These are phyloP conservation scores for Ectropis crepuscularia DNA, from an alignment of 2,888 invertebrate species.

Conservation along the genomic window DNA sequence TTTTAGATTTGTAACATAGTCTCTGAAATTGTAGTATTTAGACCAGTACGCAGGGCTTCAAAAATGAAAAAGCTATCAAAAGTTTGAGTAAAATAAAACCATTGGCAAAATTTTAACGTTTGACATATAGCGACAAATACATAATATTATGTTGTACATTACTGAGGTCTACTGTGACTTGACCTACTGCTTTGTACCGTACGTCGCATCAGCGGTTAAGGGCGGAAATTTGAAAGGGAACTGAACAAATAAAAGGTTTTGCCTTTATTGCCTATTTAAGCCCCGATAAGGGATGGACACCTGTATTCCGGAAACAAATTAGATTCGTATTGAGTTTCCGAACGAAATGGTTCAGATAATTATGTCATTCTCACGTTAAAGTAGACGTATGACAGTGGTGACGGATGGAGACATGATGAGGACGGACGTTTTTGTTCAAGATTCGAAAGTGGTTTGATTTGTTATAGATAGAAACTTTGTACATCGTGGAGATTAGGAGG, in stretches of 20 bases:
- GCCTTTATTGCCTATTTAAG: constrained; percentile 38
- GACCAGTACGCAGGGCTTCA: too few relatives aligned
- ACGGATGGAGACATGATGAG: constrained; percentile 15
- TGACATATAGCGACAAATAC: background rate
- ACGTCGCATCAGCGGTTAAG: constrained; percentile 28
- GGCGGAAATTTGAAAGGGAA: constrained; percentile 48
- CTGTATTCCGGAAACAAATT: constrained; percentile 31
- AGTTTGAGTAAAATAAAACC: too few relatives aligned
- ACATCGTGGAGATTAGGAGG: too few relatives aligned
- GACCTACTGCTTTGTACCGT: constrained; percentile 16
- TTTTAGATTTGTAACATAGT: too few relatives aligned
- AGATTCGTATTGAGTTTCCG: constrained; percentile 25
- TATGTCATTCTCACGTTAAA: constrained; percentile 27
- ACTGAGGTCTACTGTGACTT: background rate
- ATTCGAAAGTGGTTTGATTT: background rate
- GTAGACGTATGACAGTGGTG: constrained; percentile 1
- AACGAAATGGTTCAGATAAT: constrained; percentile 27
- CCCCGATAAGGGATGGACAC: constrained; percentile 27
- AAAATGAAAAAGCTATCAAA: too few relatives aligned
- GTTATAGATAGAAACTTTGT: background rate
- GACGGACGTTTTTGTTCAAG: constrained; percentile 5
- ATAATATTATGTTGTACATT: background rate
- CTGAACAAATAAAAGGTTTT: constrained; percentile 41
- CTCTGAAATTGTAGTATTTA: too few relatives aligned
- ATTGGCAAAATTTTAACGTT: background rate